Percentiles rank a stretch among this genome's conserved stretches.
Evolutionary conservation across 2,888 invertebrate species (phyloP).

Genomic region (Lissonota sp.): DNA sequence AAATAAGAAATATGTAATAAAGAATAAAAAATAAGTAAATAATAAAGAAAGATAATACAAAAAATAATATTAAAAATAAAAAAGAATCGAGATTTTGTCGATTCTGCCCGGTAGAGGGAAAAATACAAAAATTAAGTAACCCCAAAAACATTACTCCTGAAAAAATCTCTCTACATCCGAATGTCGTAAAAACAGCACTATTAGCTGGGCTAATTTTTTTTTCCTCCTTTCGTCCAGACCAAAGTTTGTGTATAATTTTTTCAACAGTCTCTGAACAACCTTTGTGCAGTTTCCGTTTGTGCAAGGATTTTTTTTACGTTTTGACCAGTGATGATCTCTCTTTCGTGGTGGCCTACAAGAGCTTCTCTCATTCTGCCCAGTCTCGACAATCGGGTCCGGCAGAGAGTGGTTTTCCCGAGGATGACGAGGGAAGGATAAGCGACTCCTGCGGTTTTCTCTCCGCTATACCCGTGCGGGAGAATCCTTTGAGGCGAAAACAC

Average conservation of each 20-base stretch:
- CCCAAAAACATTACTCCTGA: too few relatives aligned
- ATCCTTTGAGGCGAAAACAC: slow-evolving; percentile 65
- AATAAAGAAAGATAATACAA: too few relatives aligned
- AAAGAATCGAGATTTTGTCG: too few relatives aligned
- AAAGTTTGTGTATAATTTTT: background rate
- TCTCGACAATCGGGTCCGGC: background rate
- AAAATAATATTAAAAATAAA: too few relatives aligned
- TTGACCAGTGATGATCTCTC: slow-evolving; percentile 24
- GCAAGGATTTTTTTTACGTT: slow-evolving; percentile 16
- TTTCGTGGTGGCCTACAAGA: slow-evolving; percentile 19
- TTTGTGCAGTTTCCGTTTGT: background rate
- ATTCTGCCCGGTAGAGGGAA: too few relatives aligned
- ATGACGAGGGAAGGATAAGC: slow-evolving; percentile 36
- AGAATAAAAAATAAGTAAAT: too few relatives aligned
- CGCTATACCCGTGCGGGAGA: slow-evolving; percentile 58
- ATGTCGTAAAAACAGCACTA: too few relatives aligned
- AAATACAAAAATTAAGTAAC: too few relatives aligned
- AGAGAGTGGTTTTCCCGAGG: slow-evolving; percentile 46
- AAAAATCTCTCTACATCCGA: too few relatives aligned
- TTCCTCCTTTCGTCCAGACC: background rate
- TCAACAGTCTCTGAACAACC: too few relatives aligned
- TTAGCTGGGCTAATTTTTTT: background rate
- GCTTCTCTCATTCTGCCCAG: slow-evolving; percentile 16
- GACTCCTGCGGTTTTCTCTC: slow-evolving; percentile 57
- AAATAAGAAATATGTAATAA: too few relatives aligned